Percentiles rank a stretch among this genome's conserved stretches.
phyloP scores from a whole-genome alignment of 2,888 invertebrate genomes.

The Deroplatys truncata region DNA sequence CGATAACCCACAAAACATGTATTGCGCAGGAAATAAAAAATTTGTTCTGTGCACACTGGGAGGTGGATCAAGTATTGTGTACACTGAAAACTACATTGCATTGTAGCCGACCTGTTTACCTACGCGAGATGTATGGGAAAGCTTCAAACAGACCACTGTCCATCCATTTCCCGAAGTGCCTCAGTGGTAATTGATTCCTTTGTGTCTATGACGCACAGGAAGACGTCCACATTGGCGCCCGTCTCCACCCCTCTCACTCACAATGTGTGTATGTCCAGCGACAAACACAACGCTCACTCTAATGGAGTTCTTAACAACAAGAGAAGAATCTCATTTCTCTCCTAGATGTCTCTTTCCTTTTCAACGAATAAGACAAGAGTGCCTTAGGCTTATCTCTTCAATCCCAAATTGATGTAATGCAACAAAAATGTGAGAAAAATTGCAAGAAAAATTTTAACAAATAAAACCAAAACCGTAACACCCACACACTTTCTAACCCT shows the following conservation, averaged over 20 bases:
- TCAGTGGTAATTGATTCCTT: constrained; percentile 25
- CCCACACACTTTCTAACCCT: too few relatives aligned
- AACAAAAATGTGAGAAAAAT: too few relatives aligned
- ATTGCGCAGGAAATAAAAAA: too few relatives aligned
- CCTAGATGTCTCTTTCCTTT: not conserved
- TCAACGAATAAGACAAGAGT: not conserved
- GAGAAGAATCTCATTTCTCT: constrained; percentile 12
- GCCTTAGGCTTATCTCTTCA: not conserved
- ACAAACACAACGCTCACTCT: constrained; percentile 17
- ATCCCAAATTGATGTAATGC: not conserved
- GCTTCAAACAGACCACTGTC: constrained; percentile 10
- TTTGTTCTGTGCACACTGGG: too few relatives aligned
- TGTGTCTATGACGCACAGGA: constrained; percentile 20
- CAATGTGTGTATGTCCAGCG: constrained; percentile 11
- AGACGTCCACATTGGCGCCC: not conserved
- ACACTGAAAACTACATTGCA: not conserved
- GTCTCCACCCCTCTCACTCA: not conserved
- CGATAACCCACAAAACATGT: too few relatives aligned
- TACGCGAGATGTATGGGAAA: constrained; percentile 8
- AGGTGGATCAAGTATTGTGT: not conserved
- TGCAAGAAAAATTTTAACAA: too few relatives aligned
- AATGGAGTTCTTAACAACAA: constrained; percentile 19
- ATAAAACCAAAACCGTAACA: too few relatives aligned
- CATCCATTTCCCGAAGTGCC: not conserved
- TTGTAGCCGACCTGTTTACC: not conserved